These are phyloP conservation scores for Acestrorhynchus altus DNA, from an alignment of 2,797 vertebrate genomes.

Conservation along the genomic window DNA sequence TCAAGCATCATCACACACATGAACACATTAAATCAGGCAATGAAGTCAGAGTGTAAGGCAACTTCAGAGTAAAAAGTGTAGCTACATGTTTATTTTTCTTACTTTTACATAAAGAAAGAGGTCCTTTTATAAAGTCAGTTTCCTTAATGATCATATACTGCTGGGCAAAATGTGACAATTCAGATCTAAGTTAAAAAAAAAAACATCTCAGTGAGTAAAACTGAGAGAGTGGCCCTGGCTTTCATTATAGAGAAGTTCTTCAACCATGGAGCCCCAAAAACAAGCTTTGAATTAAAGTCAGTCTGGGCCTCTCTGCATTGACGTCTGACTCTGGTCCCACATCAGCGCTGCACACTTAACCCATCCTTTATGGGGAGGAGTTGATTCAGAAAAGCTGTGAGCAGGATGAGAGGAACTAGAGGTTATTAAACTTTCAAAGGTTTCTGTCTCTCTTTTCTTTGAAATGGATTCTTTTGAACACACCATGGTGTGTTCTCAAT, in stretches of 20 bases:
- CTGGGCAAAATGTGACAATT: too few species aligned
- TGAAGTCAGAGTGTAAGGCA: neutral
- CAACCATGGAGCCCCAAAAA: slow-evolving; percentile 25
- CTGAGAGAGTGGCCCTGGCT: slow-evolving; percentile 22
- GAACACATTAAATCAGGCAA: too few species aligned
- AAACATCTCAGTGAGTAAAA: slow-evolving; percentile 1
- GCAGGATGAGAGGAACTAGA: slow-evolving; percentile 3
- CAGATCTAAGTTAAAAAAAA: slow-evolving; percentile 25
- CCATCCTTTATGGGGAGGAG: slow-evolving; percentile 17
- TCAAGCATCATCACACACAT: neutral
- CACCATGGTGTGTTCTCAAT: slow-evolving; percentile 33
- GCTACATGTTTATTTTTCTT: neutral
- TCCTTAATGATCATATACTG: neutral
- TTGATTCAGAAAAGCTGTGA: slow-evolving; percentile 51
- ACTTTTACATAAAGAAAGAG: neutral
- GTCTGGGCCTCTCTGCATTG: slow-evolving; percentile 21
- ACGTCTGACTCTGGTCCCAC: slow-evolving; percentile 41
- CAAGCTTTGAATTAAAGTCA: slow-evolving; percentile 47
- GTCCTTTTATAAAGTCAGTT: neutral
- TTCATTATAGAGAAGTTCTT: slow-evolving; percentile 42
- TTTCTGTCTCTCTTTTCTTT: neutral
- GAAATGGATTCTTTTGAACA: slow-evolving; percentile 6
- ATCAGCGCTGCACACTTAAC: slow-evolving; percentile 30
- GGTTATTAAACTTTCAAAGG: slow-evolving; percentile 31
- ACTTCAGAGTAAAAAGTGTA: neutral